These are phyloP conservation scores for Chloroclystis v-ata DNA, from an alignment of 2,888 invertebrate genomes.

Conservation along the genomic window DNA sequence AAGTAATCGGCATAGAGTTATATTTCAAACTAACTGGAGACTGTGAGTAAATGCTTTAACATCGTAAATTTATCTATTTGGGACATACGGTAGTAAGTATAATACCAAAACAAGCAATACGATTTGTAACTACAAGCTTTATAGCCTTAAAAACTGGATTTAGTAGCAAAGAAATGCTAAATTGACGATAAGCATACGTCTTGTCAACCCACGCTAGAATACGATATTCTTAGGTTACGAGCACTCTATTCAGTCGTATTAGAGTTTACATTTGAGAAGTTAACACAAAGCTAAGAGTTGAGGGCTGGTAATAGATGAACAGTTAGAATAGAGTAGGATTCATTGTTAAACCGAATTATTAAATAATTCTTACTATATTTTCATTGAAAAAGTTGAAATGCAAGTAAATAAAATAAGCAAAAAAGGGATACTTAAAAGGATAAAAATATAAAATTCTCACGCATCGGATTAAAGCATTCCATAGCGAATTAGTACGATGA, in stretches of 20 bases:
- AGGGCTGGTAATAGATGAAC: slow-evolving; percentile 20
- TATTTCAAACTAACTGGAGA: background rate
- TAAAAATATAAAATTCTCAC: slow-evolving; percentile 30
- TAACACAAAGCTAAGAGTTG: slow-evolving; percentile 13
- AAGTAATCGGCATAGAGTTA: too few species aligned
- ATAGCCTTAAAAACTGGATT: slow-evolving; percentile 72
- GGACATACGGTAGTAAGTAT: slow-evolving; percentile 34
- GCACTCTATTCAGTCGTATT: slow-evolving; percentile 36
- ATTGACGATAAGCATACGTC: slow-evolving; percentile 71
- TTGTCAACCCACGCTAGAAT: slow-evolving; percentile 64
- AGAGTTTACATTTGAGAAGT: slow-evolving; percentile 34
- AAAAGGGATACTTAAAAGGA: slow-evolving; percentile 22
- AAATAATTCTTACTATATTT: too few species aligned
- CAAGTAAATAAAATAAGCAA: slow-evolving; percentile 6
- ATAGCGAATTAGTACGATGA: slow-evolving; percentile 41
- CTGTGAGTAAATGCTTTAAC: slow-evolving; percentile 10
- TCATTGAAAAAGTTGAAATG: background rate
- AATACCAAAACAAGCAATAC: slow-evolving; percentile 54
- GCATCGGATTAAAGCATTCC: slow-evolving; percentile 48
- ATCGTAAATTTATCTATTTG: slow-evolving; percentile 22
- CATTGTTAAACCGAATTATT: slow-evolving; percentile 27
- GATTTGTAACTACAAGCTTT: slow-evolving; percentile 68
- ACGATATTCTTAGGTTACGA: slow-evolving; percentile 16
- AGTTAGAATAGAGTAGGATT: slow-evolving; percentile 24
- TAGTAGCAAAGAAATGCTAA: slow-evolving; percentile 74